Evolutionary conservation across 2,113 vertebrate genomes (phyloP).

Genomic region (Neogale vison): DNA sequence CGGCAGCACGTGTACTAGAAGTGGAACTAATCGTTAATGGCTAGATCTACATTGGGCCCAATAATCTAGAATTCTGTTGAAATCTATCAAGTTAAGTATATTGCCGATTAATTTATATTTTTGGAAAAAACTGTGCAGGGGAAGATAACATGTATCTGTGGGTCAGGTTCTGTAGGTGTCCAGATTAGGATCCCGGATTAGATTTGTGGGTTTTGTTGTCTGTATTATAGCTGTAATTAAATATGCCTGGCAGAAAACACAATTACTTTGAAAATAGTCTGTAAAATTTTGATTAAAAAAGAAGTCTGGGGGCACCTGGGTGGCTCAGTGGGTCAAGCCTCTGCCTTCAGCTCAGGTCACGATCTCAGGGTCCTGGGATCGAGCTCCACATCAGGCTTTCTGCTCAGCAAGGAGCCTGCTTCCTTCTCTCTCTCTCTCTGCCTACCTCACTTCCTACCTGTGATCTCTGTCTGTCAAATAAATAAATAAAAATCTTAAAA

Average conservation of each 20-base stretch:
- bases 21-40: background rate
- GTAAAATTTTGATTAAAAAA: background rate
- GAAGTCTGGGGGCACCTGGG: background rate
- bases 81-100: background rate
- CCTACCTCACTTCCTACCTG: too few relatives aligned
- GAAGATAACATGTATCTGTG: background rate
- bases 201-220: background rate
- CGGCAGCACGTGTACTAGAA: too few relatives aligned
- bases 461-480: too few relatives aligned
- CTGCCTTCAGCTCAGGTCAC: too few relatives aligned
- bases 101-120: background rate
- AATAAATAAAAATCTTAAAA: background rate
- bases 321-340: too few relatives aligned
- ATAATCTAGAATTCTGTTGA: background rate
- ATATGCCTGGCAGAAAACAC: background rate
- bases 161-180: background rate
- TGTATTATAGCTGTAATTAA: background rate
- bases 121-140: background rate
- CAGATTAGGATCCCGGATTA: background rate
- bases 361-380: too few relatives aligned
- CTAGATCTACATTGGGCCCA: background rate
- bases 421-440: too few relatives aligned
- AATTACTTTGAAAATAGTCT: background rate
- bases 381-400: too few relatives aligned
- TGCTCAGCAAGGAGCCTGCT: too few relatives aligned